A percentile compares a stretch with the other conserved stretches of the same genome.
Evolutionary conservation across 2,888 invertebrate species (phyloP).

Genomic region (Clepsis dumicolana): DNA sequence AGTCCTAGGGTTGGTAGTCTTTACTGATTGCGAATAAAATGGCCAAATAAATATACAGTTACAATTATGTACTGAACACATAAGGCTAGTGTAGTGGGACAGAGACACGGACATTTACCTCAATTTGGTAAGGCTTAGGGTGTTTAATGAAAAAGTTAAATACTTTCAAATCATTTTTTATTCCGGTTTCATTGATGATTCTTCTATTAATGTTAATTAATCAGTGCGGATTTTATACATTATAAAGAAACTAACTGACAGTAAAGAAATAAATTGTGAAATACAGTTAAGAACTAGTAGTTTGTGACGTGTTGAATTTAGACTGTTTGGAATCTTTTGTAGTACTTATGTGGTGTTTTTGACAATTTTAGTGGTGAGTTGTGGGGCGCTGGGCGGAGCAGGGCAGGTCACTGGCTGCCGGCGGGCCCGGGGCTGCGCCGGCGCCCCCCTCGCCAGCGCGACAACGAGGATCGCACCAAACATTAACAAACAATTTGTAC

Average conservation of each 20-base stretch:
- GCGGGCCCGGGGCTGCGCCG: background rate
- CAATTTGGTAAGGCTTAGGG: background rate
- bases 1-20: too few species aligned
- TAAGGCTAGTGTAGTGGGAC: too few species aligned
- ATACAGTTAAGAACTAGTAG: conserved; percentile 56
- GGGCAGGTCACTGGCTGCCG: background rate
- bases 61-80: too few species aligned
- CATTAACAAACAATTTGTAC: conserved; percentile 54
- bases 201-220: conserved; percentile 73
- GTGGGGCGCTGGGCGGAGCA: background rate
- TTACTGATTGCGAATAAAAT: too few species aligned
- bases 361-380: background rate
- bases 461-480: background rate
- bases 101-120: too few species aligned
- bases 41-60: too few species aligned
- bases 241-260: conserved; percentile 68
- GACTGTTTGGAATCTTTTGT: conserved; percentile 33
- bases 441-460: background rate
- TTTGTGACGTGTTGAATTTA: conserved; percentile 62
- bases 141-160: conserved; percentile 40
- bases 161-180: conserved; percentile 66
- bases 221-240: conserved; percentile 77
- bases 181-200: conserved; percentile 69
- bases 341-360: conserved; percentile 14
- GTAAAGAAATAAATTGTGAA: conserved; percentile 62